Evolutionary conservation across 2,797 vertebrate genomes (phyloP).

Genomic region (Varecia variegata): DNA sequence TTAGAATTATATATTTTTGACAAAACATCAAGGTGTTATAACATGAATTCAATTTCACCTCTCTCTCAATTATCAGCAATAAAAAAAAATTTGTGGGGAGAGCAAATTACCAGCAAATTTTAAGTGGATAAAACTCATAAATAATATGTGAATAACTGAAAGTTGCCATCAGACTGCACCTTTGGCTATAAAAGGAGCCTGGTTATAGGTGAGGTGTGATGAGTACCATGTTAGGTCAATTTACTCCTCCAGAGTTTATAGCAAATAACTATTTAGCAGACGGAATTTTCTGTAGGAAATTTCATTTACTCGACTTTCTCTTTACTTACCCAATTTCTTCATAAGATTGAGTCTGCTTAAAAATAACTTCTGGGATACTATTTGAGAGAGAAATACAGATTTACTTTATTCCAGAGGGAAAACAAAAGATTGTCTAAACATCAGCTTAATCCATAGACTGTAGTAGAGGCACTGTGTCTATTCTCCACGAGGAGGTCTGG

Average conservation of each 20-base stretch:
- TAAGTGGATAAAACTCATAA: conserved; percentile 47
- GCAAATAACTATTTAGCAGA: conserved; percentile 65
- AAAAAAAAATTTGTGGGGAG: conserved; percentile 17
- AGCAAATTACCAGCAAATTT: conserved; percentile 42
- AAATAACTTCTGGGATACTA: conserved; percentile 51
- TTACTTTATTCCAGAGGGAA: conserved; percentile 49
- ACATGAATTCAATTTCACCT: conserved; percentile 44
- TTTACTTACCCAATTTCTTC: conserved; percentile 23
- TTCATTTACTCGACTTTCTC: conserved; percentile 56
- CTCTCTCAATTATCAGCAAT: conserved; percentile 53
- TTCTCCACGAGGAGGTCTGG: conserved; percentile 37
- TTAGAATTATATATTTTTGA: conserved; percentile 2
- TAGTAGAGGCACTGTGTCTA: background rate
- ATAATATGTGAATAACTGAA: conserved; percentile 36
- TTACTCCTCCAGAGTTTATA: conserved; percentile 56
- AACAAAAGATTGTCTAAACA: conserved; percentile 56
- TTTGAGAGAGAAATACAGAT: conserved; percentile 38
- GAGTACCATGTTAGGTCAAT: conserved; percentile 51
- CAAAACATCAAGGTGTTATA: background rate
- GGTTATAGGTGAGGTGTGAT: conserved; percentile 47
- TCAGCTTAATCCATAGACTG: conserved; percentile 40
- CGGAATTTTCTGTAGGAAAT: conserved; percentile 62
- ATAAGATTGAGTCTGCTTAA: conserved; percentile 43
- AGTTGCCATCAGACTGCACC: background rate
- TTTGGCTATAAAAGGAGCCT: conserved; percentile 28